These are phyloP conservation scores for Perodicticus potto DNA, from an alignment of 2,797 vertebrate genomes.

Conservation along the genomic window DNA sequence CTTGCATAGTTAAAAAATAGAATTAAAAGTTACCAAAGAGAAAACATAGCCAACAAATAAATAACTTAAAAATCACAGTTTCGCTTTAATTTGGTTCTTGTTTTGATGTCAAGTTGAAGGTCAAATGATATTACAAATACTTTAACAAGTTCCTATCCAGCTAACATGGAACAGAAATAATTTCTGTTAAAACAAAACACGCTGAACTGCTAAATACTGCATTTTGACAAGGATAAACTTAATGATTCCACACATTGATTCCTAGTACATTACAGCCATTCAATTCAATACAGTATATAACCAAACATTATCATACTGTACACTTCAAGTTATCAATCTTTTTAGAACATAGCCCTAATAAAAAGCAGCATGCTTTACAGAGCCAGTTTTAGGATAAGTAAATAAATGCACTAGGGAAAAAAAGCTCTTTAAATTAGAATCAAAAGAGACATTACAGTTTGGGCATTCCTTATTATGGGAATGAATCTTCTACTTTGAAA, in stretches of 20 bases:
- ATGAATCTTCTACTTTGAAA: conserved; percentile 82
- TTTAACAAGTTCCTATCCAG: conserved; percentile 24
- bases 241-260: conserved; percentile 69
- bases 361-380: conserved; percentile 75
- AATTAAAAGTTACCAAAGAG: background rate
- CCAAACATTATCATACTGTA: conserved; percentile 43
- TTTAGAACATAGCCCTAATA: conserved; percentile 75
- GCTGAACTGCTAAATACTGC: background rate
- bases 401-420: conserved; percentile 72
- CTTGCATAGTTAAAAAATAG: background rate
- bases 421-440: conserved; percentile 84
- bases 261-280: conserved; percentile 68
- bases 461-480: conserved; percentile 83
- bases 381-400: conserved; percentile 83
- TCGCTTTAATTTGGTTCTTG: conserved; percentile 9
- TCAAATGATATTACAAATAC: background rate
- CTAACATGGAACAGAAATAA: conserved; percentile 51
- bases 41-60: background rate
- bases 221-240: conserved; percentile 72
- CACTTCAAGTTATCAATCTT: conserved; percentile 71
- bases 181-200: conserved; percentile 46
- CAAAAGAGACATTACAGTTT: conserved; percentile 84
- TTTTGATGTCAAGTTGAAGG: conserved; percentile 32
- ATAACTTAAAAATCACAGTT: conserved; percentile 10
- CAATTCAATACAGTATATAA: conserved; percentile 57